Evolutionary conservation across 2,797 vertebrate genomes (phyloP).

Genomic region (Halcyon badia): DNA sequence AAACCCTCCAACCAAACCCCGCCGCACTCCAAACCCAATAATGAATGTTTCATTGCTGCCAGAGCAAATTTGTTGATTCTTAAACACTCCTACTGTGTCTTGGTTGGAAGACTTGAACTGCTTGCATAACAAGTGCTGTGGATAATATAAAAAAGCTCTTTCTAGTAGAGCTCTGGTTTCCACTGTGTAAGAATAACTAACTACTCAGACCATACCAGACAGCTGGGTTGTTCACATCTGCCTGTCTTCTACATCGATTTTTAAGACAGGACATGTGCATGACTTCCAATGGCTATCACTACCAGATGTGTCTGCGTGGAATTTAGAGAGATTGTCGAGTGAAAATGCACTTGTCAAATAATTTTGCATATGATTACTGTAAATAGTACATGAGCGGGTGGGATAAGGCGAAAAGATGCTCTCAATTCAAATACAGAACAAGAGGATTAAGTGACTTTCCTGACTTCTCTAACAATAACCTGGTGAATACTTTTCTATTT

Average conservation of each 20-base stretch:
- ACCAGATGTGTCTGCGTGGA: neutral
- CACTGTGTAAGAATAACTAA: neutral
- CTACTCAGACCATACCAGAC: neutral
- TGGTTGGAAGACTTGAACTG: constrained; percentile 34
- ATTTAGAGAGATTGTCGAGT: constrained; percentile 17
- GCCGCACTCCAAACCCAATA: neutral
- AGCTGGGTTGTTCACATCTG: constrained; percentile 15
- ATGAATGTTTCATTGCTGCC: neutral
- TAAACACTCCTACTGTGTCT: constrained; percentile 36
- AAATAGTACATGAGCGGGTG: constrained; percentile 3
- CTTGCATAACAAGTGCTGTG: neutral
- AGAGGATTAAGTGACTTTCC: neutral
- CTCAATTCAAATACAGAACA: neutral
- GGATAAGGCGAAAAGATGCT: neutral
- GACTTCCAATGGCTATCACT: neutral
- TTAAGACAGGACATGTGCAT: neutral
- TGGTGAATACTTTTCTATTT: neutral
- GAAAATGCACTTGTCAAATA: constrained; percentile 24
- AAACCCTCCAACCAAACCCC: neutral
- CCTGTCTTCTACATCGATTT: neutral
- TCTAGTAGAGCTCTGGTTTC: constrained; percentile 35
- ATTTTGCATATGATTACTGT: constrained; percentile 20
- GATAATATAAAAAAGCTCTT: neutral
- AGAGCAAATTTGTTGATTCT: constrained; percentile 38
- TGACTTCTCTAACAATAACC: neutral